Conservation (phyloP, 1,140 invertebrate genomes). For the Heliothis subflexa region DNA sequence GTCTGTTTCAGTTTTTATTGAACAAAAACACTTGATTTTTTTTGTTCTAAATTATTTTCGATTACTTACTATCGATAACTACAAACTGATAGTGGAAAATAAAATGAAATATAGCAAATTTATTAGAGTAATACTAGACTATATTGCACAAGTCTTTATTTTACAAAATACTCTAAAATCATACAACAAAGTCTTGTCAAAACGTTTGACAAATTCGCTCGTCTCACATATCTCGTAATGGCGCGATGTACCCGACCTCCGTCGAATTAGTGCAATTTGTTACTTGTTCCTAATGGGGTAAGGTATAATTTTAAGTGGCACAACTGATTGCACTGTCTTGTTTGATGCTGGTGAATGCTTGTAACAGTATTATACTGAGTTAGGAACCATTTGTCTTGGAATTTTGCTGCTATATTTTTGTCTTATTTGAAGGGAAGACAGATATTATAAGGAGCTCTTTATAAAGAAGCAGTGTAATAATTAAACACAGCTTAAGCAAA, state of each 20-base stretch:
- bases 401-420: background rate
- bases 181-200: background rate
- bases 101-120: no score
- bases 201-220: conserved; percentile 13
- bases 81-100: no score
- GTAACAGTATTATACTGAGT: background rate
- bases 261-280: conserved; percentile 11
- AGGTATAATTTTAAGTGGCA: background rate
- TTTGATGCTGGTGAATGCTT: conserved; percentile 3
- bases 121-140: no score
- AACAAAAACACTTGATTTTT: no score
- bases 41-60: no score
- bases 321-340: background rate
- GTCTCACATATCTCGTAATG: conserved; percentile 26
- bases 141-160: no score
- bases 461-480: no score
- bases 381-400: background rate
- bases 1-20: no score
- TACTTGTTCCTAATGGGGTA: conserved; percentile 13
- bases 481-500: no score
- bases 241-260: background rate
- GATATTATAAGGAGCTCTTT: no score
- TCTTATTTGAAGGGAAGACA: background rate
- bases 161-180: background rate
- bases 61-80: no score